Base-by-base conservation (phyloP, 1,140 invertebrate genomes). In the Zophobas morio region DNA sequence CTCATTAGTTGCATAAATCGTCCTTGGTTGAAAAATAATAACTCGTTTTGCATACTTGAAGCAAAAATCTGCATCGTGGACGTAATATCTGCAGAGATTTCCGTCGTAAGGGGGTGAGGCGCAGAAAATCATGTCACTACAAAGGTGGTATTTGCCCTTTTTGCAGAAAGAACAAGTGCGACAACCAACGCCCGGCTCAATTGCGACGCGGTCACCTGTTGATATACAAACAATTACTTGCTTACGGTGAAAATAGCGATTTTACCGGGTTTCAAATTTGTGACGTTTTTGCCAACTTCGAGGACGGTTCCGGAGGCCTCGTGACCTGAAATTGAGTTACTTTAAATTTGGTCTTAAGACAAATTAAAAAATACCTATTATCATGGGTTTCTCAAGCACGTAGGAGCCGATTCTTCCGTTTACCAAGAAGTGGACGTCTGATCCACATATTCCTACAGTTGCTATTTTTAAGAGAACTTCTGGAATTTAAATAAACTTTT, bases 381-480 rank as follows among this genome's bases (percentile, higher is more conserved):
- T 90, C 95, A 98, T 97, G 4, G 96, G 95, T 78, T 91, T 87
- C 56, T 91, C 90, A 0, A 97, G 88, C 4, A 96, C 87, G 84
- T 96, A 98, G 81, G 93, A 89, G 0, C 94, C 96, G 84, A 97
- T 97, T 20, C 89, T 84, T n/a, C 97, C 97, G 77, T 93, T 83
- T 1, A 91, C 90, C 86, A 95, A 92, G 87, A 97, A 98, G 86
- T 97, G 95, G 1, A 98, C 95, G 87, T 98, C 97, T 0, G 96
- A 98, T 0, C 97, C 97, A 87, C 98, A 99, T 80, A 99, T 98
- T 47, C 97, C 97, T 53, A 98, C 96, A 79, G 92, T 92, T 78
- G 93, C 91, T 92, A 99, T 97, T 74, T 91, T 89, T 3, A 99
- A 79, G 5, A 97, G 90, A 0, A 98, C 96, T 89, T 98, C 95